Conservation (phyloP, 1,140 invertebrate species). For the Ruditapes philippinarum region DNA sequence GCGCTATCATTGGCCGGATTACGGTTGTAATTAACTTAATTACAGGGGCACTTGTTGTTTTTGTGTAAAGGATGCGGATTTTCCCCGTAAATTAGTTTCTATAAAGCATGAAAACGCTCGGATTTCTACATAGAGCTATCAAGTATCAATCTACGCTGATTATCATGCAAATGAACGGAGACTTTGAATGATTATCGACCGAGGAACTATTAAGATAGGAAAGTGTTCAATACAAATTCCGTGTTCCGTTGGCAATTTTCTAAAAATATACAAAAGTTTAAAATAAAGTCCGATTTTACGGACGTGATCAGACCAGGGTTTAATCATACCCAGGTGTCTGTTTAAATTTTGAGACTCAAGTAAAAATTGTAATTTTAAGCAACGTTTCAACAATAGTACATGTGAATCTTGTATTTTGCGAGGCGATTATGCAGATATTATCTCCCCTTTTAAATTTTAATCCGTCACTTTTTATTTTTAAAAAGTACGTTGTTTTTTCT, state of each 20-base stretch:
- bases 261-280: not conserved
- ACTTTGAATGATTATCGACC: constrained; percentile 52
- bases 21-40: constrained; percentile 56
- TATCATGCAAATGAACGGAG: constrained; percentile 55
- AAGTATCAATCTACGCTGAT: constrained; percentile 54
- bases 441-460: too few relatives aligned
- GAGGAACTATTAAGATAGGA: constrained; percentile 32
- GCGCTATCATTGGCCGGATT: constrained; percentile 34
- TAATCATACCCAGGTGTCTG: not conserved
- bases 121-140: constrained; percentile 56
- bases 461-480: too few relatives aligned
- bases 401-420: too few relatives aligned
- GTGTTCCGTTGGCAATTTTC: not conserved
- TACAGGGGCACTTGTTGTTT: constrained; percentile 59
- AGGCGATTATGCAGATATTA: too few relatives aligned
- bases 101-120: constrained; percentile 60
- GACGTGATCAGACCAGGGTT: too few relatives aligned
- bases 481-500: too few relatives aligned
- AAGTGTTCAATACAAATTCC: constrained; percentile 22
- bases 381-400: too few relatives aligned
- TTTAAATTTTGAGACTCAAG: too few relatives aligned
- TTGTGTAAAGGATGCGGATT: constrained; percentile 59
- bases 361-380: too few relatives aligned
- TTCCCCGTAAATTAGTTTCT: constrained; percentile 63
- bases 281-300: too few relatives aligned